Evolutionary conservation across 2,113 vertebrate species (phyloP).

Genomic region (Neolamprologus sp.): DNA sequence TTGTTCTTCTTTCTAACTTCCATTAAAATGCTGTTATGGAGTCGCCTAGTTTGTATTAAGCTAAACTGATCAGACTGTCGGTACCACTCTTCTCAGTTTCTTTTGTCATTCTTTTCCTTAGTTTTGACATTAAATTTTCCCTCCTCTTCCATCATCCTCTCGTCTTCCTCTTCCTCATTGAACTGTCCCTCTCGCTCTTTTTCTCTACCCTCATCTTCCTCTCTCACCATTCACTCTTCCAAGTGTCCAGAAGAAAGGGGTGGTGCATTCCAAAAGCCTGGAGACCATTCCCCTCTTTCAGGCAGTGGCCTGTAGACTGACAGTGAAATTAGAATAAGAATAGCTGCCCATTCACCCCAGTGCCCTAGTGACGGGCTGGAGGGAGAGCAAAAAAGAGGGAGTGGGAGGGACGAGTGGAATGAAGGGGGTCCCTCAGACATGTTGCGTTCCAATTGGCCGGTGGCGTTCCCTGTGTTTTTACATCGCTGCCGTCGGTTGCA

Average conservation of each 20-base stretch:
- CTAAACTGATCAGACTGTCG: not conserved
- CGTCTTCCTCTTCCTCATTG: not conserved
- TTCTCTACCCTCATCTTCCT: not conserved
- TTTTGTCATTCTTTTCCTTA: not conserved
- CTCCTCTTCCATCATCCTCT: not conserved
- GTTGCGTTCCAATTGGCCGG: constrained; percentile 54
- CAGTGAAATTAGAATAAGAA: constrained; percentile 79
- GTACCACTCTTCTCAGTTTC: not conserved
- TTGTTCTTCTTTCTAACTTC: not conserved
- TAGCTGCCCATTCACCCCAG: constrained; percentile 71
- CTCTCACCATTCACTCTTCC: constrained; percentile 19
- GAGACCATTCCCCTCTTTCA: constrained; percentile 74
- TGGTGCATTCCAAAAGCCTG: constrained; percentile 74
- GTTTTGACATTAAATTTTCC: not conserved
- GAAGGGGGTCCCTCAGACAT: not conserved
- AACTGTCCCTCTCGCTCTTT: not conserved
- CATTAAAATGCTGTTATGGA: not conserved
- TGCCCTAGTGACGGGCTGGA: constrained; percentile 56
- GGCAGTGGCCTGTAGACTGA: constrained; percentile 65
- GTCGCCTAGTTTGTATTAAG: not conserved
- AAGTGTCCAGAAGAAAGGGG: constrained; percentile 62
- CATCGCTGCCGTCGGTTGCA: constrained; percentile 56
- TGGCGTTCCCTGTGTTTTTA: constrained; percentile 63
- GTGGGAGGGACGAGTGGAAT: constrained; percentile 14
- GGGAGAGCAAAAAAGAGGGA: constrained; percentile 5